A percentile compares a stretch with the other conserved stretches of the same genome.
Evolutionary conservation across 2,888 invertebrate species (phyloP).

Genomic region (Meiosimyza decipiens): DNA sequence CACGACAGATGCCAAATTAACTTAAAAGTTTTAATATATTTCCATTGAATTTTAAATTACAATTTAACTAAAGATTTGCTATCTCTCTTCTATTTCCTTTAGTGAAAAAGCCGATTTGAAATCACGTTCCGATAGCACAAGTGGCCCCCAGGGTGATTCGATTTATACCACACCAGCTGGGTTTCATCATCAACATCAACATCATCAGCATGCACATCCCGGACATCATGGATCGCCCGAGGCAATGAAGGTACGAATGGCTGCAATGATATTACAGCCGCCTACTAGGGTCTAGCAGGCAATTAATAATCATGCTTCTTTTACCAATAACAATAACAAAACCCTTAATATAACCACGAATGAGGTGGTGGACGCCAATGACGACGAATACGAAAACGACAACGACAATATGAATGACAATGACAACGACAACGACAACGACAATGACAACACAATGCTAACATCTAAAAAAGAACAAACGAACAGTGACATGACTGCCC

Average conservation of each 20-base stretch:
- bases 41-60: no score
- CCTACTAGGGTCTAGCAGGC: slow-evolving; percentile 81
- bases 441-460: slow-evolving; percentile 28
- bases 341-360: slow-evolving; percentile 40
- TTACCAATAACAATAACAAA: slow-evolving; percentile 47
- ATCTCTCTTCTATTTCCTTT: slow-evolving; percentile 30
- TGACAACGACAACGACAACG: slow-evolving; percentile 17
- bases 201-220: slow-evolving; percentile 50
- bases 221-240: slow-evolving; percentile 72
- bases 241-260: slow-evolving; percentile 90
- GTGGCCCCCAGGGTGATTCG: slow-evolving; percentile 79
- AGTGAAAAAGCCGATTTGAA: slow-evolving; percentile 68
- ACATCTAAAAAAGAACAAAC: slow-evolving; percentile 20
- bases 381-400: slow-evolving; percentile 17
- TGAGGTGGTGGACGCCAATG: slow-evolving; percentile 25
- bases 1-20: no score
- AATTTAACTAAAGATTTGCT: neutral
- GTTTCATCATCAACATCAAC: slow-evolving; percentile 64
- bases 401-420: slow-evolving; percentile 32
- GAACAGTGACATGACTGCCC: slow-evolving; percentile 30
- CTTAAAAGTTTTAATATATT: no score
- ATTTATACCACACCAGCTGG: slow-evolving; percentile 75
- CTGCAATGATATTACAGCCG: slow-evolving; percentile 89
- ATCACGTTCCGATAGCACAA: slow-evolving; percentile 67
- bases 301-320: slow-evolving; percentile 59